A percentile compares a stretch with the other conserved stretches of the same genome.
phyloP scores from a whole-genome alignment of 2,888 invertebrate species.

The Lasioglossum marginatum region DNA sequence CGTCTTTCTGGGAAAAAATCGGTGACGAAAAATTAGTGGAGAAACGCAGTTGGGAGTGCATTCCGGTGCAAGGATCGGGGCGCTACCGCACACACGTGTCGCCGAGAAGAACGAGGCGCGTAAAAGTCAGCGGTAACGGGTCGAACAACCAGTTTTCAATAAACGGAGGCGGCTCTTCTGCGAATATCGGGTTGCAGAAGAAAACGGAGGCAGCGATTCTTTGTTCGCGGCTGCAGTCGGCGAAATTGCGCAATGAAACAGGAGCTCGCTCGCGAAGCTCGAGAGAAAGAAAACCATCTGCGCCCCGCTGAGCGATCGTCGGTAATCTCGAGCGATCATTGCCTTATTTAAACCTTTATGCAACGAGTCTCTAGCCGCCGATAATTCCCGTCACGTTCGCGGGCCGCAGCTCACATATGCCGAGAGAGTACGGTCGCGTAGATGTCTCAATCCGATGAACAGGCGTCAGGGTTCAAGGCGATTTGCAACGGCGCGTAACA shows the following conservation, averaged over 20 bases:
- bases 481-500: conserved; percentile 50
- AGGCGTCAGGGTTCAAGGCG: conserved; percentile 54
- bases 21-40: background rate
- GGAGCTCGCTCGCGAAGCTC: conserved; percentile 32
- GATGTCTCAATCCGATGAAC: conserved; percentile 73
- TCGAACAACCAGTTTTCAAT: conserved; percentile 57
- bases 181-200: conserved; percentile 57
- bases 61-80: background rate
- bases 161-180: conserved; percentile 37
- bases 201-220: conserved; percentile 36
- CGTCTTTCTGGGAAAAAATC: background rate
- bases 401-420: conserved; percentile 59
- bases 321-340: conserved; percentile 69
- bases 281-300: conserved; percentile 51
- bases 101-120: conserved; percentile 42
- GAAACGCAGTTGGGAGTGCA: background rate
- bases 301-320: conserved; percentile 48
- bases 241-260: conserved; percentile 58
- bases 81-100: conserved; percentile 22
- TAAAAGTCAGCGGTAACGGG: conserved; percentile 48
- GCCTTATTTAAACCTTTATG: conserved; percentile 71
- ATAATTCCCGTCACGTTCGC: conserved; percentile 71
- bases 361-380: conserved; percentile 58
- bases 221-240: conserved; percentile 45
- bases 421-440: conserved; percentile 41